Evolutionary conservation across 2,113 vertebrate species (phyloP).

Genomic region (Tetrax tetrax): DNA sequence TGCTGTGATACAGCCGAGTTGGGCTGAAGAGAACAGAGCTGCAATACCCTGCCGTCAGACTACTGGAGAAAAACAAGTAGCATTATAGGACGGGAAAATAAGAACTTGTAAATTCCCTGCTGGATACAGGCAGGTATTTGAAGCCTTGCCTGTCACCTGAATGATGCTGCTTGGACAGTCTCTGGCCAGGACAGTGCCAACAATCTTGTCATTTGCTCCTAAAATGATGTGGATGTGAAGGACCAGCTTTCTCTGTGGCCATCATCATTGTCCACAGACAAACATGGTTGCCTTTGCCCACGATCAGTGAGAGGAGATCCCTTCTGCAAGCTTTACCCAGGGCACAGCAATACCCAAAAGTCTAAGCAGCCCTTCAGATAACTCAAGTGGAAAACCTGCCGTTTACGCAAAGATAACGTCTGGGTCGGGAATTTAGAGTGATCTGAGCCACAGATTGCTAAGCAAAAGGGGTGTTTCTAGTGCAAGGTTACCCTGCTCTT

Average conservation of each 20-base stretch:
- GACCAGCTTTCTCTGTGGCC: neutral
- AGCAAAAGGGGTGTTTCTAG: neutral
- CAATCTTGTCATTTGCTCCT: neutral
- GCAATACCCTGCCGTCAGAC: neutral
- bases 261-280: neutral
- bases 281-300: accelerated
- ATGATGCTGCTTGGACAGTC: neutral
- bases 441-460: neutral
- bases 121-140: neutral
- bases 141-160: neutral
- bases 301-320: neutral
- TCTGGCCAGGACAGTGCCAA: neutral
- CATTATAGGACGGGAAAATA: neutral
- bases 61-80: neutral
- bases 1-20: neutral
- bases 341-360: neutral
- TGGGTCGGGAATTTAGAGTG: neutral
- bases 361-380: neutral
- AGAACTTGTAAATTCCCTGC: neutral
- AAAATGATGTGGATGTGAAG: neutral
- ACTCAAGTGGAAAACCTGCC: neutral
- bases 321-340: neutral
- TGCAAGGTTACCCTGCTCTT: neutral
- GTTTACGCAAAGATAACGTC: neutral
- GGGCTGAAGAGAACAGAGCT: neutral